A percentile compares a stretch with the other conserved stretches of the same genome.
phyloP scores from a whole-genome alignment of 2,888 invertebrate genomes.

The Hirtodrosophila alboralis region DNA sequence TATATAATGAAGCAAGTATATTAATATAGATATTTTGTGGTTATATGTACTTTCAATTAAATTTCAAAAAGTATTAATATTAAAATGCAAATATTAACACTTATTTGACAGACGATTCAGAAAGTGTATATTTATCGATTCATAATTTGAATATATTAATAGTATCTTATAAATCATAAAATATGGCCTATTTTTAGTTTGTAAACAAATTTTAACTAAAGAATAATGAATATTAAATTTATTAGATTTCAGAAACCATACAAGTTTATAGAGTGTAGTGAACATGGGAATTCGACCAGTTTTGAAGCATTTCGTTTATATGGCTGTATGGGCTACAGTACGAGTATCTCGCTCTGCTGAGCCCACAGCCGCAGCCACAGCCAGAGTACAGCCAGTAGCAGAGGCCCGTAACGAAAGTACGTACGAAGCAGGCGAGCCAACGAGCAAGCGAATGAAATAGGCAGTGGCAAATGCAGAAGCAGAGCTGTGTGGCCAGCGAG shows the following conservation, averaged over 20 bases:
- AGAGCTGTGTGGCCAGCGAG: slow-evolving; percentile 9
- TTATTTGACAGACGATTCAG: no score
- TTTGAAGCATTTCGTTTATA: slow-evolving; percentile 44
- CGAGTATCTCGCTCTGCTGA: slow-evolving; percentile 58
- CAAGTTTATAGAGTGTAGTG: slow-evolving; percentile 36
- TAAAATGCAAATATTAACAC: no score
- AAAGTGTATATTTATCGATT: no score
- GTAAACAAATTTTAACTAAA: no score
- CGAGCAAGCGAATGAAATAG: slow-evolving; percentile 58
- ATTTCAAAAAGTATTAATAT: no score
- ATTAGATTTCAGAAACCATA: slow-evolving; percentile 15
- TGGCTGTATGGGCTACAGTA: slow-evolving; percentile 36
- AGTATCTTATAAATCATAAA: no score
- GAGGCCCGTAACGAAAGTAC: slow-evolving; percentile 51
- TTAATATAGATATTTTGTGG: no score
- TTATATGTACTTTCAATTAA: no score
- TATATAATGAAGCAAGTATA: no score
- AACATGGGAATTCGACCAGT: slow-evolving; percentile 48
- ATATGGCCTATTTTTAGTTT: no score
- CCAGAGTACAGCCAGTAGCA: slow-evolving; percentile 56
- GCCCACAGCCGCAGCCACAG: slow-evolving; percentile 40
- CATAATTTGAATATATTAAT: no score
- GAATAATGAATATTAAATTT: background rate
- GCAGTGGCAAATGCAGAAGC: slow-evolving; percentile 38
- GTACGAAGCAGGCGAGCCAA: slow-evolving; percentile 43